Evolutionary conservation across 2,797 vertebrate species (phyloP), one percentile per base, ranked within the genome.

Genomic region (Coccyzus lansbergi): DNA sequence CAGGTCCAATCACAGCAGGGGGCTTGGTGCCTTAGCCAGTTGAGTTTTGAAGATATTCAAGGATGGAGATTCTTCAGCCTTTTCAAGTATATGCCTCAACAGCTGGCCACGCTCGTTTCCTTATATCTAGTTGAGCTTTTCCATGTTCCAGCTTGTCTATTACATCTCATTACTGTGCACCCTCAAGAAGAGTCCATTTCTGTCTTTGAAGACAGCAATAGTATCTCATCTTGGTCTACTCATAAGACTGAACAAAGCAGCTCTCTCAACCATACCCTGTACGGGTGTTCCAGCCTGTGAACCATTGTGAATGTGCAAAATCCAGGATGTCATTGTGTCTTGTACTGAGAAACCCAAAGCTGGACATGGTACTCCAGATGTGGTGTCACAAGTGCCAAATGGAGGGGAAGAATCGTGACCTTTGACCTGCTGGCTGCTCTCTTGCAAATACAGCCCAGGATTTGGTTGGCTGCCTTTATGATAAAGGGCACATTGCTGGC

Each of bases 1-100:
- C 24, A 80, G 16, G 31, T 76, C 67, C 28, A 34, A 1, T 82
- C 79, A 40, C 28, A 86, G 44, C 14, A 52, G 34, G 24, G 24
- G 62, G 18, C 69, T 90, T 52, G n/a, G 38, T 0, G 0, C 34
- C 44, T 74, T 2, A 2, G 25, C 22, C 44, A 34, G 48, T 20
- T 74, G 44, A 75, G 12, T 55, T 42, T 58, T 42, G 13, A 74
- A 14, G 12, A 0, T 65, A 34, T 79, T 31, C 22, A 65, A 29
- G 17, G 26, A 12, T 62, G n/a, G 74, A 63, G 33, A 44, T 90
- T 62, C 20, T 80, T 44, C 33, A 87, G 1, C 10, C 31, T 85
- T 48, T 77, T 88, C 17, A 33, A 28, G 18, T 70, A 62, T 5
- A 16, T 68, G 26, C 29, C 36, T 53, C 46, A 42, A 2, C 5